A percentile compares a stretch with the other conserved stretches of the same genome.
These are phyloP conservation scores for Saturnia japonica DNA, from an alignment of 2,888 invertebrate species.

Conservation along the genomic window DNA sequence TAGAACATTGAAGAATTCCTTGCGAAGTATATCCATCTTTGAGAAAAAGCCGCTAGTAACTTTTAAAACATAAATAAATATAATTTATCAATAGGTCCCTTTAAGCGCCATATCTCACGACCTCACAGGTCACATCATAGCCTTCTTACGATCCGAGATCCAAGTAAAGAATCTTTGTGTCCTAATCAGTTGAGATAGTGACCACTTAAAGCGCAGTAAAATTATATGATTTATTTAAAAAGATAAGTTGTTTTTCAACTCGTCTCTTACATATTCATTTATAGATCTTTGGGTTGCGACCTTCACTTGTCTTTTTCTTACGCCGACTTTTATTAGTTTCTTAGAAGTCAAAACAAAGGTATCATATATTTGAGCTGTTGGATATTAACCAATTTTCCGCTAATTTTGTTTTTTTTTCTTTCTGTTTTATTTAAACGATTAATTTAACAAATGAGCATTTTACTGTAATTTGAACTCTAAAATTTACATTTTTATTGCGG, in stretches of 20 bases:
- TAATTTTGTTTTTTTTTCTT: background rate
- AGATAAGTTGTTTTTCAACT: constrained; percentile 46
- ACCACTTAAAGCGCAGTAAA: constrained; percentile 71
- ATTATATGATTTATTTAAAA: constrained; percentile 67
- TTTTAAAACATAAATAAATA: constrained; percentile 2
- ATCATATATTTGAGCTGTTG: constrained; percentile 3
- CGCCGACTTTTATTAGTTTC: constrained; percentile 14
- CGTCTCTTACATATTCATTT: constrained; percentile 15
- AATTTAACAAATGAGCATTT: background rate
- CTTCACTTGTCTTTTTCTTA: constrained; percentile 9
- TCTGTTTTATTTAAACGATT: background rate
- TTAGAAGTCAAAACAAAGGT: constrained; percentile 14
- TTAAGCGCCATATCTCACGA: constrained; percentile 53
- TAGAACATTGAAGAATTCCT: background rate
- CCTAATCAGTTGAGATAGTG: constrained; percentile 67
- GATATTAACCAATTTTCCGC: constrained; percentile 8
- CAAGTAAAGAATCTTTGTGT: constrained; percentile 58
- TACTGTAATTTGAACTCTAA: background rate
- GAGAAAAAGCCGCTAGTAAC: constrained; percentile 1
- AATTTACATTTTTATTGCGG: background rate
- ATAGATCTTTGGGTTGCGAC: constrained; percentile 18
- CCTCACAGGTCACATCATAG: constrained; percentile 49
- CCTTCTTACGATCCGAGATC: constrained; percentile 10
- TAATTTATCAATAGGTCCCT: constrained; percentile 45
- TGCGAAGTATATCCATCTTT: background rate